Conservation (phyloP, 2,113 vertebrate species). For the Chionodraco myersi region DNA sequence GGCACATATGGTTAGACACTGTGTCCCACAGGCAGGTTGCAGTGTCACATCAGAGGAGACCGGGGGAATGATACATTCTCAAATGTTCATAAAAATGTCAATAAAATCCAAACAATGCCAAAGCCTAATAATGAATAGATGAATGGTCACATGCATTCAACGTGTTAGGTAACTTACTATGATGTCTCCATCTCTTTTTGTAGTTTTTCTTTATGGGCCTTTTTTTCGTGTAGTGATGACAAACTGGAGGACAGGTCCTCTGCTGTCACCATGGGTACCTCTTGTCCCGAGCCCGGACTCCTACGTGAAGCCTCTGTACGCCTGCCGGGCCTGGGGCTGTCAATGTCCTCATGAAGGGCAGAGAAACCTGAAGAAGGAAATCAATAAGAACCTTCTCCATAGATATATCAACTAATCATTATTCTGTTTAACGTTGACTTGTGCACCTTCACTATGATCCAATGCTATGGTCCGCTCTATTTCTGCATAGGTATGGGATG, state of each 20-base stretch:
- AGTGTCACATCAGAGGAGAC: no score
- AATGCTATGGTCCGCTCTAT: slow-evolving; percentile 89
- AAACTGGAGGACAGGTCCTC: slow-evolving; percentile 91
- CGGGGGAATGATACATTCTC: no score
- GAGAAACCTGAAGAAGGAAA: slow-evolving; percentile 87
- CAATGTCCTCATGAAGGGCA: slow-evolving; percentile 90
- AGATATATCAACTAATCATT: not conserved
- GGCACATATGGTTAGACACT: no score
- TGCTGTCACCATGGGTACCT: slow-evolving; percentile 90
- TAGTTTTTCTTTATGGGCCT: slow-evolving; percentile 83
- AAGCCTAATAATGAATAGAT: no score
- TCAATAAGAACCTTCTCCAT: not conserved
- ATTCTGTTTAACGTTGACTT: not conserved
- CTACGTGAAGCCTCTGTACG: slow-evolving; percentile 68
- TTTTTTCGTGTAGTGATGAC: slow-evolving; percentile 88
- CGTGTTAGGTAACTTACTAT: slow-evolving; percentile 59
- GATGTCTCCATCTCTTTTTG: slow-evolving; percentile 81
- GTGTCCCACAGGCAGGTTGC: no score
- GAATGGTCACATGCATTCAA: not conserved
- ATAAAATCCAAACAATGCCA: no score
- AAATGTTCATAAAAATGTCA: no score
- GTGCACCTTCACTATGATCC: slow-evolving; percentile 94
- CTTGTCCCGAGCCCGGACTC: slow-evolving; percentile 71
- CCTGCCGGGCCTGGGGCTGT: slow-evolving; percentile 80
- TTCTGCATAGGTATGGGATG: slow-evolving; percentile 88